Evolutionary conservation across 2,888 invertebrate genomes (phyloP).

Genomic region (Cheilosia vernalis): DNA sequence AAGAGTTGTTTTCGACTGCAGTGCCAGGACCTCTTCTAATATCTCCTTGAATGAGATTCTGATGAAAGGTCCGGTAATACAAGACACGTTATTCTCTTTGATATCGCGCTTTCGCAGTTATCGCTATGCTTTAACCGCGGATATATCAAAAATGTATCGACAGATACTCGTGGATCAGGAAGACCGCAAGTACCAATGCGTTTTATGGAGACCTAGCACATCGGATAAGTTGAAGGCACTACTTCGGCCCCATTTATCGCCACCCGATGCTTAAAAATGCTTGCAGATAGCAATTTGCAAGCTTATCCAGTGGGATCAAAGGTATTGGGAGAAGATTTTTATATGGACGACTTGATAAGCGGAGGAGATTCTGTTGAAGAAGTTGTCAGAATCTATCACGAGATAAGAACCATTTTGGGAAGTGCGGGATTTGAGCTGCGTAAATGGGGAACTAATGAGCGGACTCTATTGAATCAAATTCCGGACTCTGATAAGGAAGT

Average conservation of each 20-base stretch:
- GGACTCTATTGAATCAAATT: not conserved
- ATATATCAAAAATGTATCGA: constrained; percentile 73
- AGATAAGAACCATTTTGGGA: not conserved
- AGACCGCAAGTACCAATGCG: constrained; percentile 40
- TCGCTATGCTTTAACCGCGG: constrained; percentile 52
- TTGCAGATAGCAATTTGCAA: not conserved
- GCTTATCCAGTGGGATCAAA: no score
- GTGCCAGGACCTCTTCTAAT: no score
- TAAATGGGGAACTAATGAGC: not conserved
- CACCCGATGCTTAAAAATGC: constrained; percentile 33
- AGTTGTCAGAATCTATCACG: not conserved
- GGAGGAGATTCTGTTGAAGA: not conserved
- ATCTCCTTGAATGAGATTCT: no score
- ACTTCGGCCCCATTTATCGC: constrained; percentile 40
- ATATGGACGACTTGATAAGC: no score
- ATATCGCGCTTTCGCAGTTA: constrained; percentile 41
- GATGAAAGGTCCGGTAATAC: no score
- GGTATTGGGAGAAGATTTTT: no score
- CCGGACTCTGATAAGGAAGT: not conserved
- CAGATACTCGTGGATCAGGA: constrained; percentile 39
- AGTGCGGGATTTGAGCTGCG: not conserved
- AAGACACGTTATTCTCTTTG: constrained; percentile 46
- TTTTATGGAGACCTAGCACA: not conserved
- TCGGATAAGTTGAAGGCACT: constrained; percentile 41
- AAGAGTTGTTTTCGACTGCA: no score